These are phyloP conservation scores for Eriocheir sinensis DNA, from an alignment of 1,140 invertebrate genomes.

Conservation along the genomic window DNA sequence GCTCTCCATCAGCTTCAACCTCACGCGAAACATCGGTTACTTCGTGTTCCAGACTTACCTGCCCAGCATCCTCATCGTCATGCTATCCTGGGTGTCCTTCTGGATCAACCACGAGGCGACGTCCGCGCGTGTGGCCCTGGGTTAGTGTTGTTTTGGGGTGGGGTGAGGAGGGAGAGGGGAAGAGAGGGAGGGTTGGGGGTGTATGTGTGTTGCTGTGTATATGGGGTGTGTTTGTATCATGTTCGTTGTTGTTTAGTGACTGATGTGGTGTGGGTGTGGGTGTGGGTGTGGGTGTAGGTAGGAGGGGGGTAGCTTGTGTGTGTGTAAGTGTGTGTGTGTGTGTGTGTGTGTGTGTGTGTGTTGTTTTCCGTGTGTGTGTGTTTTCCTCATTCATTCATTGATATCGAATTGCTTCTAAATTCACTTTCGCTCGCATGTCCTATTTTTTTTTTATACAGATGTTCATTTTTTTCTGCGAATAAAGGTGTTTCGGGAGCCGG, in stretches of 20 bases:
- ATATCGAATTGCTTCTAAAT: too few species aligned
- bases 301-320: neutral
- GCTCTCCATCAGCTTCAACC: conserved; percentile 92
- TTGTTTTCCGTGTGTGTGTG: too few species aligned
- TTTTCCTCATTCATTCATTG: too few species aligned
- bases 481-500: too few species aligned
- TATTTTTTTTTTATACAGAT: too few species aligned
- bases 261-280: neutral
- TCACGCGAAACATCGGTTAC: conserved; percentile 90
- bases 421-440: too few species aligned
- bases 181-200: too few species aligned
- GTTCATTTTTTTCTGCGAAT: too few species aligned
- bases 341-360: too few species aligned
- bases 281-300: conserved; percentile 16
- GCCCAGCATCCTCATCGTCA: conserved; percentile 91
- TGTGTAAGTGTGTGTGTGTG: conserved; percentile 32
- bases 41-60: conserved; percentile 93
- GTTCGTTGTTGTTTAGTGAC: neutral
- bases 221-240: neutral
- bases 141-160: conserved; percentile 81
- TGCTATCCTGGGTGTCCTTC: conserved; percentile 94
- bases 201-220: neutral
- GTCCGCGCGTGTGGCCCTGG: conserved; percentile 89
- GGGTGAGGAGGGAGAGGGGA: too few species aligned
- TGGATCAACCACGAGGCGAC: conserved; percentile 94